Conservation (phyloP, 2,888 invertebrate species). For the Oscheius myriophilus region DNA sequence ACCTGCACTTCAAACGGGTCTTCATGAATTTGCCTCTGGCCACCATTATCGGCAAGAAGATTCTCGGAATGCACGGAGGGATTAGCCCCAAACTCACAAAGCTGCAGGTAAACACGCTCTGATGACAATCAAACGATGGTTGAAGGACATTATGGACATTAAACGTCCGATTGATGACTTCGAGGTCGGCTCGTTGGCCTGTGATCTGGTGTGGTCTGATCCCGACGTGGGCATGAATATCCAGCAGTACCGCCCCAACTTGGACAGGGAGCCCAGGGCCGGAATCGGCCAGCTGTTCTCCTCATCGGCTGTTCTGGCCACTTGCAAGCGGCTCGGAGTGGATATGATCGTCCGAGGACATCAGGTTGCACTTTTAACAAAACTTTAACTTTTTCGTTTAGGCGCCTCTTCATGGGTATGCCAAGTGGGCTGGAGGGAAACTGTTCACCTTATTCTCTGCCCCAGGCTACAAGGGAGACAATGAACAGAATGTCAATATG, state of each 20-base stretch:
- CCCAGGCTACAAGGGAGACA: constrained; percentile 52
- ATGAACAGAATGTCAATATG: constrained; percentile 41
- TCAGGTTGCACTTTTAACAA: constrained; percentile 29
- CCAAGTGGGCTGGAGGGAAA: constrained; percentile 40
- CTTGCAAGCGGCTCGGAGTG: constrained; percentile 37
- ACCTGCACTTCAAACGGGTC: constrained; percentile 42
- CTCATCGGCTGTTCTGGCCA: constrained; percentile 33
- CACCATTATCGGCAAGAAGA: constrained; percentile 39
- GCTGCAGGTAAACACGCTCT: constrained; percentile 14
- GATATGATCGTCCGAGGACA: constrained; percentile 51
- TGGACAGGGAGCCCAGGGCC: constrained; percentile 35
- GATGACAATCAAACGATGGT: not conserved
- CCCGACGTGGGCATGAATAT: constrained; percentile 1
- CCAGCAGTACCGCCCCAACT: constrained; percentile 10
- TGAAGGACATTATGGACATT: constrained; percentile 44
- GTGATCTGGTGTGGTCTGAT: constrained; percentile 43
- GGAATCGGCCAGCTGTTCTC: constrained; percentile 53
- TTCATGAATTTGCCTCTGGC: constrained; percentile 50
- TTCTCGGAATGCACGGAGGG: constrained; percentile 57
- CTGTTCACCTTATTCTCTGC: constrained; percentile 53
- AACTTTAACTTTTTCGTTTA: not conserved
- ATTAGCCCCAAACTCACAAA: constrained; percentile 45
- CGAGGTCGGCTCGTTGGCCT: constrained; percentile 45
- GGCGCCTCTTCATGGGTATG: constrained; percentile 53
- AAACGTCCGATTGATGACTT: constrained; percentile 51